These are phyloP conservation scores for Coptodon bakossiorum DNA, from an alignment of 2,113 vertebrate genomes.

Conservation along the genomic window DNA sequence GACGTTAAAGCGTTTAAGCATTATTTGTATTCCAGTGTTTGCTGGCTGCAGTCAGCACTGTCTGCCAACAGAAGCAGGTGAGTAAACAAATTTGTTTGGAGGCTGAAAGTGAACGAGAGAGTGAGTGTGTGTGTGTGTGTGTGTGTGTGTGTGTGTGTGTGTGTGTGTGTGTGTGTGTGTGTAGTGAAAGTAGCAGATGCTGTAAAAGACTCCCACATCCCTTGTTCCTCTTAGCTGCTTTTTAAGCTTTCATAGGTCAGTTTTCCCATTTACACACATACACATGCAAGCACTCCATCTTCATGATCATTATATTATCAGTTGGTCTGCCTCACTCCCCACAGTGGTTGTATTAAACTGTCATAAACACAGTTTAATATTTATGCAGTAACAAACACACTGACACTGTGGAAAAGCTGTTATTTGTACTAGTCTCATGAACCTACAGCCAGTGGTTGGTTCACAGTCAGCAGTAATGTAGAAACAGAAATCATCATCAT, in stretches of 20 bases:
- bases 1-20: background rate
- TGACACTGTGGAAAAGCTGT: background rate
- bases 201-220: background rate
- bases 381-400: background rate
- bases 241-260: background rate
- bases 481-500: background rate
- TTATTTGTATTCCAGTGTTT: conserved; percentile 8
- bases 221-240: background rate
- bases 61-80: conserved; percentile 8
- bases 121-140: background rate
- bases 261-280: background rate
- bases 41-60: background rate
- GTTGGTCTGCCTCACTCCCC: background rate
- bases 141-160: background rate
- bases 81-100: conserved; percentile 12
- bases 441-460: background rate
- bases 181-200: background rate
- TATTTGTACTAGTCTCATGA: background rate
- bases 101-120: background rate
- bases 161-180: background rate
- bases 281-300: background rate
- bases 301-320: background rate
- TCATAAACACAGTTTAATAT: background rate
- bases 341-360: background rate
- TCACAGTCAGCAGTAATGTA: background rate